Evolutionary conservation across 2,888 invertebrate genomes (phyloP).

Genomic region (Acheta domesticus): DNA sequence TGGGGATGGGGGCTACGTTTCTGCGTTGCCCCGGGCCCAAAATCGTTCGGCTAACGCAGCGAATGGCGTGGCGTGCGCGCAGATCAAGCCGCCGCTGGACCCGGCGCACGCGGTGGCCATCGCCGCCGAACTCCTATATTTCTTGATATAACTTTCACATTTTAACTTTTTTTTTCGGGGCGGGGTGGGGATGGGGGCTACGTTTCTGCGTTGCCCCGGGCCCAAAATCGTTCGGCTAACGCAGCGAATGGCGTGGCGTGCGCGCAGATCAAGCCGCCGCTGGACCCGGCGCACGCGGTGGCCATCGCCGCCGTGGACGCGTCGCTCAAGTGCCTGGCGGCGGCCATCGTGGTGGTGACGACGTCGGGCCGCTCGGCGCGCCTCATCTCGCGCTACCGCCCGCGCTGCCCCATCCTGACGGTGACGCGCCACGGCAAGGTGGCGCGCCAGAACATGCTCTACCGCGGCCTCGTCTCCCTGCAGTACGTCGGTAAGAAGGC

Average conservation of each 20-base stretch:
- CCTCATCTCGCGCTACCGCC: conserved; percentile 87
- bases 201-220: too few relatives aligned
- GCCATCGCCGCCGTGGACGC: conserved; percentile 96
- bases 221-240: too few relatives aligned
- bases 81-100: conserved; percentile 63
- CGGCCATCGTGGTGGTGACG: conserved; percentile 85
- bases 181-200: too few relatives aligned
- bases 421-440: conserved; percentile 81
- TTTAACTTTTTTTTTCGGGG: too few relatives aligned
- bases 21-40: too few relatives aligned
- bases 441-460: conserved; percentile 89
- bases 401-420: conserved; percentile 90
- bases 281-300: conserved; percentile 85
- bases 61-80: too few relatives aligned
- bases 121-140: too few relatives aligned
- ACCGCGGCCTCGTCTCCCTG: conserved; percentile 86
- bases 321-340: conserved; percentile 80
- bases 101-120: conserved; percentile 89
- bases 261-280: conserved; percentile 50
- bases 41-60: too few relatives aligned
- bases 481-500: conserved; percentile 66
- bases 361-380: conserved; percentile 82
- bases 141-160: too few relatives aligned
- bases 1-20: too few relatives aligned
- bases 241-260: too few relatives aligned